Base-by-base conservation (phyloP, 2,888 invertebrate species). In the Siphlonurus alternatus region DNA sequence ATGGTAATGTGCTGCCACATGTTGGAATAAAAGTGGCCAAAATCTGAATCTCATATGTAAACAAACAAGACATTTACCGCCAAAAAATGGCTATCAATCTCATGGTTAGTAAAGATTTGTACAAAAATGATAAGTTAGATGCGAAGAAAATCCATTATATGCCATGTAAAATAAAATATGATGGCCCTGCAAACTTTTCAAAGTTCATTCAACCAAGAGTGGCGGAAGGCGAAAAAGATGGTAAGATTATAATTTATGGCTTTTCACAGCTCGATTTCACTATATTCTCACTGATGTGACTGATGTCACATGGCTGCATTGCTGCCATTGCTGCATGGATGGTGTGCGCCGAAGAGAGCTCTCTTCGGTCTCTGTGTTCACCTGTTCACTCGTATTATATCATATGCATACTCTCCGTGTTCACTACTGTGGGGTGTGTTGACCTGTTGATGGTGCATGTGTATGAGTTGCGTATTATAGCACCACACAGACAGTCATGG, bases 101-200 rank as follows among this genome's bases (percentile, higher is more conserved):
- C 7, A 15, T 38, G 15, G 38, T 38, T 15, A 38, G 38, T 38
- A 15, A 38, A 38, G 15, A 38, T 38, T 38, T 5, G 5, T 38
- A 38, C 15, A 38, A 38, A 38, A 38, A 38, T 10, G 38, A 38
- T 10, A 38, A 38, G 15, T 38, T 38, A 38, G 38, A 38, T 38
- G 38, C 38, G 15, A 38, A 38, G 5, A 38, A 38, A 15, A 38
- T 86, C 0, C 89, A 90, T 73, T 86, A 81, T 66, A 75, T 90
- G 66, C 89, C 89, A 0, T 88, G 86, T 67, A 84, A 82, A 76
- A 83, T 90, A 23, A 78, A 84, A 65, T 82, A 81, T 0, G 83
- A 89, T 69, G 85, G 84, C 2, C 75, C 80, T 18, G 86, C 88
- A 0, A 83, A 86, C 66, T 85, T 89, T 1, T 77, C 82, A 0